A percentile compares a stretch with the other conserved stretches of the same genome.
phyloP scores from a whole-genome alignment of 2,888 invertebrate genomes.

The Conchocele bisecta region DNA sequence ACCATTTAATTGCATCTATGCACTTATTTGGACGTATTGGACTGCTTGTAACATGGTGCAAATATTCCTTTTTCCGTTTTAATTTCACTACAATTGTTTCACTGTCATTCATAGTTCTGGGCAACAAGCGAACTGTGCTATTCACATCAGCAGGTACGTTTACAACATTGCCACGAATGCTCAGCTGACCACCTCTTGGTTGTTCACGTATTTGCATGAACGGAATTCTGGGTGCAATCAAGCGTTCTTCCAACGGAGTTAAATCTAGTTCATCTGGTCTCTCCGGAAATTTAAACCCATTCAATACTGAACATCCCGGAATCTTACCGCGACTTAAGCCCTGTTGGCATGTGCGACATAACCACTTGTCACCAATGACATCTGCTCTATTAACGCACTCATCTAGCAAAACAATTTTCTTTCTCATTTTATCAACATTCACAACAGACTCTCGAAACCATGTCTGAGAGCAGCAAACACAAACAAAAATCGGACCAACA shows the following conservation, averaged over 20 bases:
- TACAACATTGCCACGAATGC: neutral
- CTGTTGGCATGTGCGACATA: too few species aligned
- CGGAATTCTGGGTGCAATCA: constrained; percentile 1
- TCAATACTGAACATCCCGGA: too few species aligned
- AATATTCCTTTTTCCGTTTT: neutral
- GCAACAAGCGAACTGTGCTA: neutral
- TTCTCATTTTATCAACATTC: too few species aligned
- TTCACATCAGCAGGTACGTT: constrained; percentile 4
- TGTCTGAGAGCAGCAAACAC: too few species aligned
- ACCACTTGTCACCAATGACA: too few species aligned
- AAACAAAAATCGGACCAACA: too few species aligned
- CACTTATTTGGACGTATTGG: constrained; percentile 15
- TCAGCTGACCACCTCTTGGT: neutral
- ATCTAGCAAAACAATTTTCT: too few species aligned
- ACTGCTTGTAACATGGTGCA: neutral
- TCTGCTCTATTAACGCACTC: too few species aligned
- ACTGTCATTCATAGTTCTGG: neutral
- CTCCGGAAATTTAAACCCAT: neutral
- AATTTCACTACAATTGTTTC: constrained; percentile 7
- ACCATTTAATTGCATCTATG: constrained; percentile 10
- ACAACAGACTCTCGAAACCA: too few species aligned
- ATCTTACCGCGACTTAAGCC: too few species aligned
- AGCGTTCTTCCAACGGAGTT: neutral
- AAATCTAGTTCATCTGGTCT: neutral
- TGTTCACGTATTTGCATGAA: constrained; percentile 6